Evolutionary conservation across 2,113 vertebrate genomes (phyloP), one percentile per base, ranked within the genome.

Genomic region (Oriolus oriolus): DNA sequence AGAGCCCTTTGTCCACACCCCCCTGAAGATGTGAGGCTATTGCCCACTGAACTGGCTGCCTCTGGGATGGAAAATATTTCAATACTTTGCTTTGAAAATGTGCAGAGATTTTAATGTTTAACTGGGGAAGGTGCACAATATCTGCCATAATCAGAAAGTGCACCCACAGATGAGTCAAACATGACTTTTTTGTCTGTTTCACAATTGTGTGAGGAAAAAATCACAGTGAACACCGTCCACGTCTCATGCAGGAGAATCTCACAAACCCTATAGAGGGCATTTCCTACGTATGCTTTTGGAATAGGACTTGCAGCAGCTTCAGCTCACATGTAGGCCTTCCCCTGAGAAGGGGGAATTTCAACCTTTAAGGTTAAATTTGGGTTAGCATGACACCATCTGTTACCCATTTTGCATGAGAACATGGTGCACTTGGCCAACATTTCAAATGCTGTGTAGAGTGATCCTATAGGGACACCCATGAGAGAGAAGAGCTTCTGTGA

Each of bases 191-290:
- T 22, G 1, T 57, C 61, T 28, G 35, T n/a, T 61, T 81, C 15
- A 1, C 26, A 31, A 11, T 7, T 19, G 47, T 10, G 33, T 49
- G 47, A 56, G 73, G 42, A 81, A 71, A 28, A 0, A 6, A 18
- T 37, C 17, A 5, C 13, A 4, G 22, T 0, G 0, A 70, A 16
- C 26, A 13, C 37, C 1, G 0, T 41, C 53, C 42, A 24, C 11
- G 42, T 54, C 24, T 83, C 15, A 5, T 16, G 23, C 31, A 47
- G 33, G 13, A 63, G 52, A 77, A 42, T 44, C 54, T 15, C 54
- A 33, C 42, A 30, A 59, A 28, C 35, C 33, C 35, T 2, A 0
- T 0, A 50, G 28, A 22, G 44, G 37, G 53, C 9, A 8, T 83
- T 84, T 84, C 50, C 35, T 66, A 17, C 10, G 19, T 12, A 26